Base-by-base conservation (phyloP, 2,797 vertebrate species). In the Epinephelus awoara region DNA sequence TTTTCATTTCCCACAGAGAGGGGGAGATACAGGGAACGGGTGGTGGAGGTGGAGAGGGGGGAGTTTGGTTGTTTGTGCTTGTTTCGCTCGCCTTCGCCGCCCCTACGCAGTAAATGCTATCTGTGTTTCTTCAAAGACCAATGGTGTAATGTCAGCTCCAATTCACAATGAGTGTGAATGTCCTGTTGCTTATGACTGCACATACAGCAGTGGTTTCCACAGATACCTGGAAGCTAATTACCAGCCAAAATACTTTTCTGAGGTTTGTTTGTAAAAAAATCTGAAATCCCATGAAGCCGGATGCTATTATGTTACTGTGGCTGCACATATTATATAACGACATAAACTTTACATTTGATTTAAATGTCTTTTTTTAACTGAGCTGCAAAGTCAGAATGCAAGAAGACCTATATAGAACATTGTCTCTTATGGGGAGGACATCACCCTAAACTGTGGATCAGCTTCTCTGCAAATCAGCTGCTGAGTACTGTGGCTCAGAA, bases 1-100 rank as follows among this genome's bases (percentile, higher is more conserved):
- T 94, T 91, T 95, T 86, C 65, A 85, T 83, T 92, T 92, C 87
- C 86, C 82, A 85, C 80, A 88, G 80, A 77, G 77, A 67, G 40
- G 54, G 40, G 49, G 64, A 66, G 72, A 49, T 67, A 72, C 8
- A 15, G 68, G 52, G 77, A 56, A 14, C 15, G 61, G 34, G 79
- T 51, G 69, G 55, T 13, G 9, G 55, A n/a, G 42, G 21, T 34
- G 34, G 34, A 34, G 7, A 65, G 12, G 10, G 12, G 1, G 70
- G 46, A 54, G 68, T 80, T 57, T 68, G 63, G 82, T 80, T 88
- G 83, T 89, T 89, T 78, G 64, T 85, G 81, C 76, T 86, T n/a
- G 74, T 67, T 63, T 58, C 74, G 17, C 40, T 67, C 61, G 21
- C 18, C 50, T 49, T 57, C 34, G 0, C 61, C 15, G 8, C 66